Base-by-base conservation (phyloP, 2,113 vertebrate genomes). In the Morone saxatilis region DNA sequence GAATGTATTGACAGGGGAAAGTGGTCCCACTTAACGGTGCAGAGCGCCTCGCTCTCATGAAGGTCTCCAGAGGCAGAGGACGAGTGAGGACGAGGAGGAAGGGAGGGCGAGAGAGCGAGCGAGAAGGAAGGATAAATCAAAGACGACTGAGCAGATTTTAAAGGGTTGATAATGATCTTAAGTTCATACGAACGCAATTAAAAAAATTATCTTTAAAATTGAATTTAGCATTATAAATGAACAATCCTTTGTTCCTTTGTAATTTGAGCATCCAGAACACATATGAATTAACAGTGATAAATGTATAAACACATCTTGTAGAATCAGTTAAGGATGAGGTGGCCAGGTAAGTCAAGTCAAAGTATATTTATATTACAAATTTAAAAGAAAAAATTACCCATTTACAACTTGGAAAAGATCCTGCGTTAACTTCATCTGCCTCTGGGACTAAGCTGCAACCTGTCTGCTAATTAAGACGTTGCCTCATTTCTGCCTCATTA, bases 1-100 rank as follows among this genome's bases (percentile, higher is more conserved):
- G 95, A 94, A 88, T 86, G 86, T 95, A 95, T 94, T 94, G 95
- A 95, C 94, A 94, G 90, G 43, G 71, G 94, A 92, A 95, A 95
- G 94, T 94, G 93, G 90, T 79, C 66, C 93, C 91, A 94, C 91
- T 95, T 94, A 94, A 91, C 88, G 50, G 80, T 36, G 45, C 70
- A 72, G 86, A 86, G 80, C 78, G 72, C 75, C 86, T 80, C 41
- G 66, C 86, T 88, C 88, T 81, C 85, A 84, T 59, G 87, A n/a
- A 61, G 5, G 79, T 91, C 92, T 92, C 93, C 19, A 77, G 91
- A 90, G 90, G 90, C 31, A 38, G 53, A 67, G 78, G 86, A 88
- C 53, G 84, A 77, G 59, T 4, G 43, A 67, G 84, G 81, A 84
- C 12, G 4, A 59, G 31, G 56, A 60, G 60, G 12, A n/a, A 16